These are phyloP conservation scores for Melanaphis sacchari DNA, from an alignment of 1,140 invertebrate species.

Conservation along the genomic window DNA sequence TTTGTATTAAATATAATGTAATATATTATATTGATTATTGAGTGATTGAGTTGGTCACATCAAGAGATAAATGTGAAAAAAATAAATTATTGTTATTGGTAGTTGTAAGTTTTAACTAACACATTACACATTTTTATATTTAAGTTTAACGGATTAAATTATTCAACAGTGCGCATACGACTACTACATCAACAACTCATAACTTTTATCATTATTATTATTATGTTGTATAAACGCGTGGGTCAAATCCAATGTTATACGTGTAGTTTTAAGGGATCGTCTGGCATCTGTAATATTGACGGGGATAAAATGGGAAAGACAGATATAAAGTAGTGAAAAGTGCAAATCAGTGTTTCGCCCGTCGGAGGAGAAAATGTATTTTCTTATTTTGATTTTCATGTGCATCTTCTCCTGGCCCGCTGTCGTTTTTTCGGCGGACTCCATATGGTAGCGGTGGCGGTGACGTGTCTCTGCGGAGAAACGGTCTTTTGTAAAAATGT, in stretches of 20 bases:
- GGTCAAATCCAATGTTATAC: not conserved
- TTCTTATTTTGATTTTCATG: not conserved
- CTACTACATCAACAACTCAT: not conserved
- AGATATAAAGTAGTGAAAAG: not conserved
- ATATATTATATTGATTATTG: not conserved
- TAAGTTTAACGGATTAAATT: not conserved
- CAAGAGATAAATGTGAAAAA: not conserved
- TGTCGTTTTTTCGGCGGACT: not conserved
- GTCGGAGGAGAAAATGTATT: not conserved
- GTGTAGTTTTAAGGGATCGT: not conserved
- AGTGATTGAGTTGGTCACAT: not conserved
- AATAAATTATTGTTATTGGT: not conserved
- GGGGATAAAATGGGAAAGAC: not conserved
- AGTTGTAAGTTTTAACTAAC: not conserved
- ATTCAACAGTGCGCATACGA: not conserved
- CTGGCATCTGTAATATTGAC: not conserved
- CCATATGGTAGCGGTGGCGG: not conserved
- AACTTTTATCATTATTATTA: not conserved
- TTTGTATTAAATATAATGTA: not conserved
- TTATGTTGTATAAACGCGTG: not conserved
- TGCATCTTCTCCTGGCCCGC: not conserved
- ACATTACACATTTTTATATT: not conserved
- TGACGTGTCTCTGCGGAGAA: not conserved
- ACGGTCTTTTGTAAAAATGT: not conserved
- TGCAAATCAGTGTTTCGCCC: constrained; percentile 28